These are phyloP conservation scores for Mechanitis mazaeus DNA, from an alignment of 2,888 invertebrate genomes.

Conservation along the genomic window DNA sequence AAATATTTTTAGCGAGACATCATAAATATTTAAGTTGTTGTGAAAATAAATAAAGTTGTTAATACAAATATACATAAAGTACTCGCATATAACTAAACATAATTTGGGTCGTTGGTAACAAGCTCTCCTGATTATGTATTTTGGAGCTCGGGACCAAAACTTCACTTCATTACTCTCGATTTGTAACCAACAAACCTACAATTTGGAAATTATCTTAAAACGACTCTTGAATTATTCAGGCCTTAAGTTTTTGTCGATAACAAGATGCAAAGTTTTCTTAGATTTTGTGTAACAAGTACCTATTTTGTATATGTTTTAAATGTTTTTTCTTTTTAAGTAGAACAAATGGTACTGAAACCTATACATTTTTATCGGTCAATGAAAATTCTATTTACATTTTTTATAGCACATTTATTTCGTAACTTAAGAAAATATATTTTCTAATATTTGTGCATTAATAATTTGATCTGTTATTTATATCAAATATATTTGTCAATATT, in stretches of 20 bases:
- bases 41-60: conserved; percentile 6
- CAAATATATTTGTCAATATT: too few species aligned
- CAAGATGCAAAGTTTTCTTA: not conserved
- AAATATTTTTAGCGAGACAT: conserved; percentile 1
- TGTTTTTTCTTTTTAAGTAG: too few species aligned
- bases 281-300: not conserved
- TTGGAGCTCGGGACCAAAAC: conserved; percentile 38
- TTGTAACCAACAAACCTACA: conserved; percentile 56
- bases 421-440: too few species aligned
- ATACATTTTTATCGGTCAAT: too few species aligned
- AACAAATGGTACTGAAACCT: too few species aligned
- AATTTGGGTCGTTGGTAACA: conserved; percentile 12
- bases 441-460: too few species aligned
- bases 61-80: conserved; percentile 3
- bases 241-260: not conserved
- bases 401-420: too few species aligned
- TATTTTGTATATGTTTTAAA: too few species aligned
- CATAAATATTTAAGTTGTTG: conserved; percentile 3
- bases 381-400: too few species aligned
- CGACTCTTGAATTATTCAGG: conserved; percentile 61
- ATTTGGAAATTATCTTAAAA: conserved; percentile 65
- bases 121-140: conserved; percentile 28
- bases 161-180: conserved; percentile 53
- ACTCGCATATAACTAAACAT: not conserved
- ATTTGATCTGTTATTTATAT: too few species aligned